Evolutionary conservation across 2,888 invertebrate species (phyloP), one percentile per base, ranked within the genome.

Genomic region (Disparrhopalites patrizii): DNA sequence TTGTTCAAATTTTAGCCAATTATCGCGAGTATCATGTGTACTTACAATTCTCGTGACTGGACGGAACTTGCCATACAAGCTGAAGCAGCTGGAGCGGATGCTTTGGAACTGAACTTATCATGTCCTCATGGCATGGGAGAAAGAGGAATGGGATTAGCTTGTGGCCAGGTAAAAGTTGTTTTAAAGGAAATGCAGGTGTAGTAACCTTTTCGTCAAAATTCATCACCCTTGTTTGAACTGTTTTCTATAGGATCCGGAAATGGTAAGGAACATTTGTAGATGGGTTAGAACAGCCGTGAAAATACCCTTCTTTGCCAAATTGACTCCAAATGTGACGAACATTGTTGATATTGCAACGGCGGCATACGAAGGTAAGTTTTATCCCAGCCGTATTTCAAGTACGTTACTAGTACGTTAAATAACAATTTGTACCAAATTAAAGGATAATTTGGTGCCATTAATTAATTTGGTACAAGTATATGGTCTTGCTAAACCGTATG

Each of bases 81-180:
- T 0, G 89, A 89, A 79, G 82, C 82, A 0, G 84, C 93, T 0
- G 97, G 97, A 0, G 88, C 98, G 0, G 97, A 99, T 81, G 97
- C 94, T 0, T 80, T 99, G 15, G 99, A 99, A 78, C 81, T 98
- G 58, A 99, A 99, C 82, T 81, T 99, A 58, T 97, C 96, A 0
- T 98, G 99, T 79, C 98, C 98, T 0, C 98, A 99, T 80, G 98
- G 66, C 5, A 98, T 99, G 96, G 96, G 95, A 1, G 97, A 97
- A 79, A 87, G 90, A 13, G 97, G 97, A 43, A 98, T 99, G 98
- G 99, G 98, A 0, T 82, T 99, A 60, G 98, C 98, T 52, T 98
- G 98, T 80, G 98, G 98, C 65, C 96, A 97, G 84, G 91, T 90
- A 78, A 69, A 38, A 28, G 13, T 20, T 50, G 8, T 8, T 36